Conservation (phyloP, 1,140 invertebrate species). For the Nephila pilipes region DNA sequence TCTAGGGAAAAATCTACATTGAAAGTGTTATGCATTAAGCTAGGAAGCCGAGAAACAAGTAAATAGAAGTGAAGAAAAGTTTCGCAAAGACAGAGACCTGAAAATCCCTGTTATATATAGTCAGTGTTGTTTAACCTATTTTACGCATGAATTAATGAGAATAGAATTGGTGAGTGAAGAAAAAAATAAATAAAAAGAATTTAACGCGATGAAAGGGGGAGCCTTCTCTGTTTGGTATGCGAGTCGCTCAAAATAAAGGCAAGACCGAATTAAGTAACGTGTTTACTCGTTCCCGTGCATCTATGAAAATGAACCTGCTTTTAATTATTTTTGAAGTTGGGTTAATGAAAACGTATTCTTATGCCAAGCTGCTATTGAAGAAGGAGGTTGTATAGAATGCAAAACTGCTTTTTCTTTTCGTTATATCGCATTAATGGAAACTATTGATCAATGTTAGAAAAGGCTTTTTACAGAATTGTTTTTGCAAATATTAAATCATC, state of each 20-base stretch:
- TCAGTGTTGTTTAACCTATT: conserved; percentile 48
- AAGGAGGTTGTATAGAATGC: background rate
- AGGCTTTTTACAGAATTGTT: conserved; percentile 30
- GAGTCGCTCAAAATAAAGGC: conserved; percentile 3
- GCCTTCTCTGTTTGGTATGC: background rate
- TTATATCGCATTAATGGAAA: conserved; percentile 34
- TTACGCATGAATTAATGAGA: conserved; percentile 72
- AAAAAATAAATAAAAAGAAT: background rate
- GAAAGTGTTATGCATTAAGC: conserved; percentile 62
- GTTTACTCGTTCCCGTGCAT: background rate
- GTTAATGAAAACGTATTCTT: conserved; percentile 40
- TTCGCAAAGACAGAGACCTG: background rate
- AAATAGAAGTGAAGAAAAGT: conserved; percentile 47
- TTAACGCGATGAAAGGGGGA: conserved; percentile 9
- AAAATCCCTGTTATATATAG: conserved; percentile 25
- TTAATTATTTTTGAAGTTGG: conserved; percentile 50
- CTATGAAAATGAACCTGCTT: conserved; percentile 28
- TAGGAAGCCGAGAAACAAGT: background rate
- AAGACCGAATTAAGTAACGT: conserved; percentile 36
- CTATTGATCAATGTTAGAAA: conserved; percentile 6
- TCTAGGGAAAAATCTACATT: conserved; percentile 71
- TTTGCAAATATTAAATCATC: conserved; percentile 31
- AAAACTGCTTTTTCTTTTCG: background rate
- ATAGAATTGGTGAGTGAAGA: conserved; percentile 19
- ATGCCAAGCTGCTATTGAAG: background rate